phyloP scores from a whole-genome alignment of 2,113 vertebrate genomes.

The Clupea harengus region DNA sequence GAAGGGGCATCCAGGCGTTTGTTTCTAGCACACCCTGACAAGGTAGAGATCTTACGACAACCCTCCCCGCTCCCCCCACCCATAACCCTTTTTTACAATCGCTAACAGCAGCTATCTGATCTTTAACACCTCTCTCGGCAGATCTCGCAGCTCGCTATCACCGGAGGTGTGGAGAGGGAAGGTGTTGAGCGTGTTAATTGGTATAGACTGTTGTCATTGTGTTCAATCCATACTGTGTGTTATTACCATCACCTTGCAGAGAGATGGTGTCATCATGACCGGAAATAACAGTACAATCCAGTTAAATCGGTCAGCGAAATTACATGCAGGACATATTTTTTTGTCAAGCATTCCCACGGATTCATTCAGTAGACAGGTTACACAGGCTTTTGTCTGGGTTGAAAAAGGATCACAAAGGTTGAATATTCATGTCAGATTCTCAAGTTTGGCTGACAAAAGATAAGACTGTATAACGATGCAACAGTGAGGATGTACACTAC shows the following conservation, averaged over 20 bases:
- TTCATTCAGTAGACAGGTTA: neutral
- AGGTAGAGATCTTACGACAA: constrained; percentile 21
- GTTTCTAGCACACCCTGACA: neutral
- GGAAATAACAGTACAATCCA: constrained; percentile 12
- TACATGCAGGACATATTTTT: neutral
- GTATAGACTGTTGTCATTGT: constrained; percentile 16
- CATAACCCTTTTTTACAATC: neutral
- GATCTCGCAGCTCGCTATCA: constrained; percentile 26
- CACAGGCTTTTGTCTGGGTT: neutral
- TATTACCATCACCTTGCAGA: constrained; percentile 14
- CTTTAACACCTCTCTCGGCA: constrained; percentile 1
- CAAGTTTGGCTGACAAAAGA: neutral
- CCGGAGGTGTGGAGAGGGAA: constrained; percentile 30
- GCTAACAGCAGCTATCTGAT: constrained; percentile 23
- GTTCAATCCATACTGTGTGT: neutral
- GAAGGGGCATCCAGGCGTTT: constrained; percentile 21
- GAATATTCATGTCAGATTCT: neutral
- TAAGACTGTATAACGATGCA: neutral
- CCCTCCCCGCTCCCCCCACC: neutral
- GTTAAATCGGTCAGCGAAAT: constrained; percentile 18
- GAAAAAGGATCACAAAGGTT: neutral
- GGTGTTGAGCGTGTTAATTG: constrained; percentile 39
- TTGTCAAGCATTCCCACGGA: neutral
- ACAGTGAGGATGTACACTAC: neutral
- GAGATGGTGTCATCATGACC: neutral